Evolutionary conservation across 2,113 vertebrate species (phyloP).

Genomic region (Nesogale talazaci): DNA sequence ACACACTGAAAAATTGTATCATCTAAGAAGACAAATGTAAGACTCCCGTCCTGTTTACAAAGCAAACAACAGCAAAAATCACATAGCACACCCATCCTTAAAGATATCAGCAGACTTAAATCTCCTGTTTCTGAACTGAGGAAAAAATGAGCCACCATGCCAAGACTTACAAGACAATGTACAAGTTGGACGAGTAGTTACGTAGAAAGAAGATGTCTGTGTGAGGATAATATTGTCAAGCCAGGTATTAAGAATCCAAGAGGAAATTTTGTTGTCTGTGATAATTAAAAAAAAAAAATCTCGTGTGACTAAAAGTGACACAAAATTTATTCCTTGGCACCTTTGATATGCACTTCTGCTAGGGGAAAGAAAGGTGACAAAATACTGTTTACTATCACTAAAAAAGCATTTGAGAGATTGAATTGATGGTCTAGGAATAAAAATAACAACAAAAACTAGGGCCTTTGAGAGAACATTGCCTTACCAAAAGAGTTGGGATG

Average conservation of each 20-base stretch:
- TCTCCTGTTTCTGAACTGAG: neutral
- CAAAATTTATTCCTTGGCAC: neutral
- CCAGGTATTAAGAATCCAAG: neutral
- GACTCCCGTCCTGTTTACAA: neutral
- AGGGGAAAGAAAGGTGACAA: neutral
- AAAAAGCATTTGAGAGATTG: neutral
- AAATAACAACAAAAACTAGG: neutral
- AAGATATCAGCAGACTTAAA: neutral
- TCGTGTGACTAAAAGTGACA: accelerated
- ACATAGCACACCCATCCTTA: neutral
- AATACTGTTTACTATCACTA: neutral
- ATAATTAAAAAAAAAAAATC: neutral
- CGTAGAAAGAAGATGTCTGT: neutral
- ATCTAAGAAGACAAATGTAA: neutral
- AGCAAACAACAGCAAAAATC: neutral
- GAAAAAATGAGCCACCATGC: neutral
- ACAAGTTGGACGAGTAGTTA: neutral
- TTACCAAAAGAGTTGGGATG: neutral
- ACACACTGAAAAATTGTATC: neutral
- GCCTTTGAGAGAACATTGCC: neutral
- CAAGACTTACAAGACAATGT: neutral
- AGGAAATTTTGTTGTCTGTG: neutral
- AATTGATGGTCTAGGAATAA: neutral
- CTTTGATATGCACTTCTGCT: neutral
- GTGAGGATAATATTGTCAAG: neutral